These are phyloP conservation scores for Bolinopsis microptera DNA, from an alignment of 37 sponge, comb jelly and placozoan species.

Conservation along the genomic window DNA sequence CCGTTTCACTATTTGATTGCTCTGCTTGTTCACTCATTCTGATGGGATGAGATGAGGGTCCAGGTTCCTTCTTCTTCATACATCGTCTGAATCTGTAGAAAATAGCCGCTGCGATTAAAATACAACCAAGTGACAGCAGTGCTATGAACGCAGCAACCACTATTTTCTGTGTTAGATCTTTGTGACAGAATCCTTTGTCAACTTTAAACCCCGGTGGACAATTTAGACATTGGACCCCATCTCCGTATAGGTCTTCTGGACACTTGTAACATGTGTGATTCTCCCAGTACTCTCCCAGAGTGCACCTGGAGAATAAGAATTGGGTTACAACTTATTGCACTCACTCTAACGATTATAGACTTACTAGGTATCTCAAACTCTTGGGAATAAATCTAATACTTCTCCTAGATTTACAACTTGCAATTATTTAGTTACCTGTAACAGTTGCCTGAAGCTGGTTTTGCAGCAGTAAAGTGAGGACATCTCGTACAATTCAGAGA, in stretches of 20 bases:
- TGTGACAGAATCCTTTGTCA: neutral
- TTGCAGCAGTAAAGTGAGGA: neutral
- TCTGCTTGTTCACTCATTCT: neutral
- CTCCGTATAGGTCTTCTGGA: neutral
- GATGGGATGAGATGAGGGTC: neutral
- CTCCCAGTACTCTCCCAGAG: neutral
- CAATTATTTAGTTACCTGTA: too few species aligned
- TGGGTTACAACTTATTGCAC: too few species aligned
- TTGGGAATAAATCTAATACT: neutral
- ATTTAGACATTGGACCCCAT: neutral
- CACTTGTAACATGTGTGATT: neutral
- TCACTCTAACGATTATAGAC: too few species aligned
- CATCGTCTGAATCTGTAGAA: neutral
- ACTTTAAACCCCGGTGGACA: neutral
- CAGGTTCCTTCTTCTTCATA: neutral
- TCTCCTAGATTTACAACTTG: too few species aligned
- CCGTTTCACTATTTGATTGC: too few species aligned
- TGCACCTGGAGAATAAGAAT: neutral
- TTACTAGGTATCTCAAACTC: too few species aligned
- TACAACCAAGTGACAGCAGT: neutral
- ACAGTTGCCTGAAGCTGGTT: neutral
- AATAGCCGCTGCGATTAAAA: neutral
- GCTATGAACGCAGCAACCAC: neutral
- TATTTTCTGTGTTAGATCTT: neutral
- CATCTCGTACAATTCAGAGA: neutral